Evolutionary conservation across 1,140 invertebrate genomes (phyloP).

Genomic region (Aphidius ervi): DNA sequence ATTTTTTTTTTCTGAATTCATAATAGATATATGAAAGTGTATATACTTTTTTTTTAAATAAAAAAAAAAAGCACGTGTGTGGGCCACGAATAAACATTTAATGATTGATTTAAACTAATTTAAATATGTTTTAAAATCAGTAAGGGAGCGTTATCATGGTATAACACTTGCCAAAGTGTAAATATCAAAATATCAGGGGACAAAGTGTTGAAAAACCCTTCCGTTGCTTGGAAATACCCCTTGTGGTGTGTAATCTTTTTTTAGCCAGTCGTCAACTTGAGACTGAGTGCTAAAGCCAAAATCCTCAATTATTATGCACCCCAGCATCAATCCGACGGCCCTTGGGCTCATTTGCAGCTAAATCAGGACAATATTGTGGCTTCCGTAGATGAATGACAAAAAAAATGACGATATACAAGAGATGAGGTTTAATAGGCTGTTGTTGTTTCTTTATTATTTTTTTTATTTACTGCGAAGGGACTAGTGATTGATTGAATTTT

Average conservation of each 20-base stretch:
- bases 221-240: conserved; percentile 26
- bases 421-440: too few relatives aligned
- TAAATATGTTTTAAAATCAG: conserved; percentile 17
- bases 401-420: conserved; percentile 7
- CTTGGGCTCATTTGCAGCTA: conserved; percentile 20
- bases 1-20: too few relatives aligned
- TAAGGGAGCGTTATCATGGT: conserved; percentile 37
- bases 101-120: conserved; percentile 29
- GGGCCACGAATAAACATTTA: not conserved
- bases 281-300: conserved; percentile 35
- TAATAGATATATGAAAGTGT: too few relatives aligned
- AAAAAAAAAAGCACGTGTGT: too few relatives aligned
- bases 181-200: conserved; percentile 27
- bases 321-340: conserved; percentile 24
- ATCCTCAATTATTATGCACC: conserved; percentile 54
- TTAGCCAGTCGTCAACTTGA: conserved; percentile 36
- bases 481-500: too few relatives aligned
- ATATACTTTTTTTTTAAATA: too few relatives aligned
- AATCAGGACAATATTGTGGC: conserved; percentile 27
- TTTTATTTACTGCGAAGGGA: too few relatives aligned
- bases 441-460: too few relatives aligned
- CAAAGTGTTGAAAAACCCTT: conserved; percentile 29
- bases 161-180: conserved; percentile 37
- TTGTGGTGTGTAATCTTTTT: conserved; percentile 51
- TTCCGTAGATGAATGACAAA: not conserved